Base-by-base conservation (phyloP, 1,140 invertebrate genomes). In the Antheraea pernyi region DNA sequence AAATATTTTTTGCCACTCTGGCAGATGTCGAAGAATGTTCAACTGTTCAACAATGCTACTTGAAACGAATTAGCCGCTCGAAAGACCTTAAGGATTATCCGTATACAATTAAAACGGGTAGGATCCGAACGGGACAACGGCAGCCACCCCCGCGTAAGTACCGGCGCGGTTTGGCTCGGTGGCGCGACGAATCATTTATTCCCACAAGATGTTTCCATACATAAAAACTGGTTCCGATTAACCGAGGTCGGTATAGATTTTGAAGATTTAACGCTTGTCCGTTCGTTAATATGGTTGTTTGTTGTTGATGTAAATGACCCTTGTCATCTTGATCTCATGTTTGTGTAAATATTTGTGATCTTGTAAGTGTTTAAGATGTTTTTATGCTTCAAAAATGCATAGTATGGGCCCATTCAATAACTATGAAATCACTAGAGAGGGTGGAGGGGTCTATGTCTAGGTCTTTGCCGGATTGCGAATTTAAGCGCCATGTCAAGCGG, bases 41-140 rank as follows among this genome's bases (percentile, higher is more conserved):
- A 67, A 60, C 60, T 59, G 62, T 65, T 85, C 85, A 86, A 85
- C 65, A 84, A 76, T 64, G 73, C 82, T 85, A 84, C 84, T 90
- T 84, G 88, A 85, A 87, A 68, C 70, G 85, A 87, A 87, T 91
- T 89, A 84, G 76, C 72, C 80, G 86, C 83, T 80, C 78, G 77
- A 87, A 82, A 80, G 77, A 74, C 75, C 75, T 80, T 77, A 19
- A 53, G 22, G 65, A 59, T 89, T 83, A 89, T 76, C 81, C 81
- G 71, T 81, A 79, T 62, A 91, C 85, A 89, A 89, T 88, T 87
- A 89, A 83, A 87, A 82, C 76, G 73, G 62, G 63, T 46, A 65
- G 63, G 48, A 39, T 39, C 19, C 18, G 18, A 37, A 46, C 36
- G 63, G 37, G 37, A 19, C 30, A 9, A 18, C 39, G 39, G 30